These are phyloP conservation scores for Sarcophaga subvicina DNA, from an alignment of 2,888 invertebrate genomes.

Conservation along the genomic window DNA sequence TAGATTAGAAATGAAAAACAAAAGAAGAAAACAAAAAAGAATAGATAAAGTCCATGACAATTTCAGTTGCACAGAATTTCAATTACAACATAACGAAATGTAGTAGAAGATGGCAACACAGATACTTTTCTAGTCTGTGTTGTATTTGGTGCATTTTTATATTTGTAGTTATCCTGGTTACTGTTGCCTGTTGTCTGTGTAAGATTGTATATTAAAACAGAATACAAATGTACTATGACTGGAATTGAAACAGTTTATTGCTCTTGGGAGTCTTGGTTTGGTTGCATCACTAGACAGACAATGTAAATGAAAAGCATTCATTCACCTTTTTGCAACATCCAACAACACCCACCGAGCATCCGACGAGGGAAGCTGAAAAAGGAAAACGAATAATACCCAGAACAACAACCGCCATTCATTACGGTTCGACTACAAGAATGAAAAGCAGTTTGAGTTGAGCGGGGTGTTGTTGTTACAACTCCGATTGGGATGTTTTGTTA, in stretches of 20 bases:
- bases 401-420: not conserved
- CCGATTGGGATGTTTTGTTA: not conserved
- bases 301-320: conserved; percentile 24
- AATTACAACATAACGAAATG: conserved; percentile 29
- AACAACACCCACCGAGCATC: not conserved
- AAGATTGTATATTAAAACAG: conserved; percentile 4
- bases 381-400: not conserved
- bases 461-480: not conserved
- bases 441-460: not conserved
- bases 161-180: conserved; percentile 35
- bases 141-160: not conserved
- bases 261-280: conserved; percentile 53
- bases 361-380: too few species aligned
- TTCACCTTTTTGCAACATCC: conserved; percentile 13
- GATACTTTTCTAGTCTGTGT: not conserved
- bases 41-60: conserved; percentile 32
- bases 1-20: conserved; percentile 27
- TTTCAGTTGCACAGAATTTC: conserved; percentile 34
- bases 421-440: not conserved
- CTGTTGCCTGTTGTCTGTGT: conserved; percentile 7
- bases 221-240: not conserved
- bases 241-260: conserved; percentile 52
- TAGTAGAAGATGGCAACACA: not conserved
- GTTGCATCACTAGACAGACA: conserved; percentile 23
- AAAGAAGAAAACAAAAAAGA: conserved; percentile 2